Base-by-base conservation (phyloP, 2,888 invertebrate genomes). In the Neria commutata region DNA sequence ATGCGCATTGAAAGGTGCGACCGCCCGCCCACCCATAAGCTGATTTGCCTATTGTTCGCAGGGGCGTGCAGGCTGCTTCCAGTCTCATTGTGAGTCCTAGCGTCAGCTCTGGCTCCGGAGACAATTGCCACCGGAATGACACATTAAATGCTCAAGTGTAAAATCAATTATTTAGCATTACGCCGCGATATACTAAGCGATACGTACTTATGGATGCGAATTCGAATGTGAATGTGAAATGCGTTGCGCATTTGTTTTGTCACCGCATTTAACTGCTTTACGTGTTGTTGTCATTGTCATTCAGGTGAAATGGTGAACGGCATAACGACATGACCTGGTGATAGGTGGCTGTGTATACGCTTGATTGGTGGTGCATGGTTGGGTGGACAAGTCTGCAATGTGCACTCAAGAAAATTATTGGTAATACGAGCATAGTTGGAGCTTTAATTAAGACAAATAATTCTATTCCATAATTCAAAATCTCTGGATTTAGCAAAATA, bases 121-220 rank as follows among this genome's bases (percentile, higher is more conserved):
- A 11, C 37, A 37, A 19, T 6, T 8, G 33, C 23, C 33, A 26
- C 17, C 48, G 61, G 60, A 58, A 54, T 61, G 58, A 56, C 62
- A 61, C 50, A 61, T 65, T 65, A 69, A 66, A 64, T 66, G 56
- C 58, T 66, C 54, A 57, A 67, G 65, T 68, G 66, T 65, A 63
- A 69, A 72, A 70, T 67, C 69, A 71, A 72, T 72, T 73, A 72
- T 63, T 64, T 64, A 61, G 60, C 63, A 67, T 68, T 67, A 67
- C 61, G 63, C 53, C 55, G 61, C 58, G 29, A 29, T n/a, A n/a
- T n/a, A n/a, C n/a, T n/a, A n/a, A n/a, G n/a, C n/a, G 37, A 37
- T 37, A 37, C 37, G n/a, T n/a, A n/a, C n/a, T n/a, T n/a, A n/a
- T n/a, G n/a, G n/a, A n/a, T n/a, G n/a, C n/a, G 3, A n/a, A 21